A percentile compares a stretch with the other conserved stretches of the same genome.
Conservation (phyloP, 2,888 invertebrate genomes). For the Erynnis tages region DNA sequence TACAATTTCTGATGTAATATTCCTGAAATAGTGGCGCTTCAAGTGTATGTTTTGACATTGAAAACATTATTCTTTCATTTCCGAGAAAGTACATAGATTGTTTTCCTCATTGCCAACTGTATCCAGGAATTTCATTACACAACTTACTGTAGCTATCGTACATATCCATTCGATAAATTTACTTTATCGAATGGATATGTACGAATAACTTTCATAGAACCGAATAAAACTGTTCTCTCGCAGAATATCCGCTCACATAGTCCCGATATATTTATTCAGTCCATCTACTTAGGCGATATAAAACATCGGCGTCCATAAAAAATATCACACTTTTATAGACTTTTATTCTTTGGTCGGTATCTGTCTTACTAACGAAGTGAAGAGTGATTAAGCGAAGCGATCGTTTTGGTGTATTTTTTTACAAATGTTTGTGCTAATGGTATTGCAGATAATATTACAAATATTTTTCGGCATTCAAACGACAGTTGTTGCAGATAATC, state of each 20-base stretch:
- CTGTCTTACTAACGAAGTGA: background rate
- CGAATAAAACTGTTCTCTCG: slow-evolving; percentile 11
- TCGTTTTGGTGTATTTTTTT: no score
- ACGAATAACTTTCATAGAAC: slow-evolving; percentile 22
- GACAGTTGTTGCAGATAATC: no score
- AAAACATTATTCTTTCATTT: no score
- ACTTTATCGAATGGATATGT: no score
- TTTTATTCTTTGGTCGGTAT: slow-evolving; percentile 9
- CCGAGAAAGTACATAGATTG: no score
- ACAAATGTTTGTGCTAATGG: no score
- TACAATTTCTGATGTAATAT: no score
- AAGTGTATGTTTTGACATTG: no score
- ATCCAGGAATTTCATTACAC: slow-evolving; percentile 23
- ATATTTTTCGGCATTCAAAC: no score
- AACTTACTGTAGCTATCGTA: slow-evolving; percentile 23
- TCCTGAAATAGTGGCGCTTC: no score
- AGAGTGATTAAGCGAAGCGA: no score
- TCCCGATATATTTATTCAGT: slow-evolving; percentile 23
- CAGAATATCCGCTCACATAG: slow-evolving; percentile 1
- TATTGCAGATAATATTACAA: no score
- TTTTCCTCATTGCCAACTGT: background rate
- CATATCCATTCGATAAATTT: slow-evolving; percentile 20
- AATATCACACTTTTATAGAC: slow-evolving; percentile 27
- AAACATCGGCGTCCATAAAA: slow-evolving; percentile 17
- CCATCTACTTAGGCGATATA: slow-evolving; percentile 25